Evolutionary conservation across 35 echinoderm and acorn worm species (phyloP), one percentile per base, ranked within the genome.

Genomic region (Acanthaster planci): DNA sequence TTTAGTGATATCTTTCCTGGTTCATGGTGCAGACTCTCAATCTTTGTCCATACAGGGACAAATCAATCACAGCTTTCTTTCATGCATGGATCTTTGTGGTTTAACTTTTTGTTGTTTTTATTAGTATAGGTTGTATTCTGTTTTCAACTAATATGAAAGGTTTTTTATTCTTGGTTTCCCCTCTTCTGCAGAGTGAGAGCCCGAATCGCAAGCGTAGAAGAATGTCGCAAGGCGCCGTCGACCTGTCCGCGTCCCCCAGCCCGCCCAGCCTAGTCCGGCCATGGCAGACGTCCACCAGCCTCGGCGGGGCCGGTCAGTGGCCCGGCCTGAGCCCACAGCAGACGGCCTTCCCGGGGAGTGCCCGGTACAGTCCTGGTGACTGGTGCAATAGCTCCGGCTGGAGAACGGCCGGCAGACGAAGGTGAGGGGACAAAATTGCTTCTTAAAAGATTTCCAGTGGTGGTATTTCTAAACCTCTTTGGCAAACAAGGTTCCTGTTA

Each of bases 161-260:
- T 0, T 80, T 29, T 40, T 37, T 50, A 5, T 39, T 60, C 5
- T 85, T 79, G 53, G 2, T 40, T 87, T 84, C 54, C 40, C 47
- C 57, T 90, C 57, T 75, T 38, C 52, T 59, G 29, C 75, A 99
- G 96, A 99, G 92, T 94, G 96, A 99, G 89, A 94, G 96, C 88
- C 96, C 96, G 68, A 99, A 82, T 89, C 92, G 96, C 84, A 99
- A 99, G 83, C 88, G 92, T 31, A 87, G 96, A 85, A 93, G 96
- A 77, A 99, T 99, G 92, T 99, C 96, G 34, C 96, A 99, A 84
- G 88, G 96, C 87, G 47, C 84, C 58, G 92, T 99, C 17, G 96
- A 90, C 78, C 67, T 93, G 57, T 83, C 90, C 51, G 83, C 87
- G 32, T 93, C 96, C 55, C 92, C 96, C 37, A 99, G 96, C 79